A percentile compares a stretch with the other conserved stretches of the same genome.
These are phyloP conservation scores for Osmerus eperlanus DNA, from an alignment of 2,113 vertebrate genomes.

Conservation along the genomic window DNA sequence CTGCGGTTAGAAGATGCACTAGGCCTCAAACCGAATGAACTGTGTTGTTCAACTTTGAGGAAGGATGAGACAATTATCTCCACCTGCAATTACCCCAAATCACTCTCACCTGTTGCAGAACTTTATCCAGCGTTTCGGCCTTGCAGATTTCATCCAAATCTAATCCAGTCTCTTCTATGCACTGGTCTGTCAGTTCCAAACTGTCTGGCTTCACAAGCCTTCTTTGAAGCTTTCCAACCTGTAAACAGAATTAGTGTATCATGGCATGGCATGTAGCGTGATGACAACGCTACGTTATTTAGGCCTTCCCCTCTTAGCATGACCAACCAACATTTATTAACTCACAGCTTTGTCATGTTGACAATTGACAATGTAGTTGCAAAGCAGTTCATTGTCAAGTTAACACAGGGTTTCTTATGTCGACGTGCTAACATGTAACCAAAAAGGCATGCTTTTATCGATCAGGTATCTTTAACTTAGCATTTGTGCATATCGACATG, in stretches of 20 bases:
- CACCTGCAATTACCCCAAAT: not conserved
- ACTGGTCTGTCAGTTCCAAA: constrained; percentile 84
- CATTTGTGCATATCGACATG: not conserved
- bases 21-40: too few species aligned
- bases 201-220: constrained; percentile 87
- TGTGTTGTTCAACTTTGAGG: not conserved
- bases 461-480: not conserved
- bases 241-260: constrained; percentile 58
- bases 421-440: constrained; percentile 60
- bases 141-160: constrained; percentile 79
- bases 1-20: too few species aligned
- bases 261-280: constrained; percentile 19
- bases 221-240: constrained; percentile 91
- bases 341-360: constrained; percentile 9
- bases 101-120: constrained; percentile 86
- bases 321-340: constrained; percentile 33
- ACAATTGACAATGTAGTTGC: constrained; percentile 56
- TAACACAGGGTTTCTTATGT: constrained; percentile 49
- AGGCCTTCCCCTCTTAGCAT: not conserved
- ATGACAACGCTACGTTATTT: not conserved
- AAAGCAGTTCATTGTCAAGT: constrained; percentile 63
- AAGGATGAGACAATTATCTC: not conserved
- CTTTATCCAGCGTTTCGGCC: constrained; percentile 87
- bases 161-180: constrained; percentile 84
- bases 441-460: constrained; percentile 59